Base-by-base conservation (phyloP, 2,888 invertebrate species). In the Ectemnius continuus region DNA sequence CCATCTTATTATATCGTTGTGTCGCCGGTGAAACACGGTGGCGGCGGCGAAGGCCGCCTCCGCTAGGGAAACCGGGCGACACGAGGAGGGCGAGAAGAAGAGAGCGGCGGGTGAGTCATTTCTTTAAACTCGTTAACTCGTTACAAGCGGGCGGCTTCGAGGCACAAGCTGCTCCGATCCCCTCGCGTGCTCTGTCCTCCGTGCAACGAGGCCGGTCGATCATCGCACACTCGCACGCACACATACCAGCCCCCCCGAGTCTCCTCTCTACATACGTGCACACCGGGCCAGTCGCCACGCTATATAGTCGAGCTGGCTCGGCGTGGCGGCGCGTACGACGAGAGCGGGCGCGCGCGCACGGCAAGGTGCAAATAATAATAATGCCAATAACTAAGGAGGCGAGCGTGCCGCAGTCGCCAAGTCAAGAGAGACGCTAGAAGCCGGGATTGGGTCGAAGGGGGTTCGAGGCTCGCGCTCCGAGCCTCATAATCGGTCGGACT, bases 341-440 rank as follows among this genome's bases (percentile, higher is more conserved):
- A 23, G 23, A 2, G 23, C 23, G 23, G 52, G 70, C 58, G 67
- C 77, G 71, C 70, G 70, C 82, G 69, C 70, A 74, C 73, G 67
- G 79, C 68, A 82, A 80, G 80, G 82, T 82, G 82, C 75, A 82
- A 82, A 82, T 82, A 80, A 82, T 80, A 82, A 82, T 80, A 82
- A 80, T 78, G 80, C 58, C 75, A 78, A 78, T 82, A 80, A 78
- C 68, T 67, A 69, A 82, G 76, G 76, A 71, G 66, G 73, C 63
- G 70, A 77, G 71, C 78, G 73, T 69, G 78, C 67, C 72, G 75
- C 78, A 73, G 71, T 69, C 75, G 78, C 78, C 74, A 78, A 81
- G 82, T 78, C 76, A 79, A 79, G 79, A 76, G 73, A 74, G 76
- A 73, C 61, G 71, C 68, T 67, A 57, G 70, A 73, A 64, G 76